Conservation (phyloP, 2,888 invertebrate genomes). For the Drosophila histrio region DNA sequence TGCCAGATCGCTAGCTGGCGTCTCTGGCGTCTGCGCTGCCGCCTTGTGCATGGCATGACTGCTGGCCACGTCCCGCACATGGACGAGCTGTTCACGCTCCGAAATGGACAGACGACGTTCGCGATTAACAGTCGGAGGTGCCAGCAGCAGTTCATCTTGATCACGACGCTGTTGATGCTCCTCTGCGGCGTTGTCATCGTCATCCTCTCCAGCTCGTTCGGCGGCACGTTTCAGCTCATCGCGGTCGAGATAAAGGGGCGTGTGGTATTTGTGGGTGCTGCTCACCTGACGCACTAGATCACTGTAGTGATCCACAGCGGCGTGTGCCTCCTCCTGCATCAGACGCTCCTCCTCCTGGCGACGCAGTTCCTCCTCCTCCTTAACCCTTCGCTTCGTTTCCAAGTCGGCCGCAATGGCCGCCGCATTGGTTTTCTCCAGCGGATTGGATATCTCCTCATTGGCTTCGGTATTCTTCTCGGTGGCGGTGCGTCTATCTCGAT, state of each 20-base stretch:
- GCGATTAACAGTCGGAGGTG: conserved; percentile 59
- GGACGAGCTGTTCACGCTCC: conserved; percentile 80
- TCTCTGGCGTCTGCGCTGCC: conserved; percentile 49
- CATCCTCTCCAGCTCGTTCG: conserved; percentile 84
- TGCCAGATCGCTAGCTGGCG: conserved; percentile 51
- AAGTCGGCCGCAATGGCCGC: conserved; percentile 80
- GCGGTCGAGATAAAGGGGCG: conserved; percentile 87
- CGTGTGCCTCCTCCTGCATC: conserved; percentile 87
- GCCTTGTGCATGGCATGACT: conserved; percentile 66
- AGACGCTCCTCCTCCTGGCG: conserved; percentile 78
- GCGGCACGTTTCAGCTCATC: conserved; percentile 87
- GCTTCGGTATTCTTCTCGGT: conserved; percentile 81
- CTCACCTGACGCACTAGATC: conserved; percentile 91
- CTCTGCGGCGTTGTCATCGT: conserved; percentile 38
- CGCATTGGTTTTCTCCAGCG: conserved; percentile 65
- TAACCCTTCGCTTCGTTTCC: conserved; percentile 81
- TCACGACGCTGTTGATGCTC: conserved; percentile 65
- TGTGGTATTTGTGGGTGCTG: conserved; percentile 83
- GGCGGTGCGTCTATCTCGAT: conserved; percentile 77
- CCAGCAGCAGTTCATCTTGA: conserved; percentile 55
- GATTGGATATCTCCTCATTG: conserved; percentile 72
- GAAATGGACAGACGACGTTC: conserved; percentile 82
- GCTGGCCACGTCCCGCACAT: conserved; percentile 79
- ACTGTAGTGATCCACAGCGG: conserved; percentile 91
- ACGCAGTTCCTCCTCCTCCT: conserved; percentile 80